phyloP scores from a whole-genome alignment of 2,113 vertebrate genomes.

The Burhinus oedicnemus region DNA sequence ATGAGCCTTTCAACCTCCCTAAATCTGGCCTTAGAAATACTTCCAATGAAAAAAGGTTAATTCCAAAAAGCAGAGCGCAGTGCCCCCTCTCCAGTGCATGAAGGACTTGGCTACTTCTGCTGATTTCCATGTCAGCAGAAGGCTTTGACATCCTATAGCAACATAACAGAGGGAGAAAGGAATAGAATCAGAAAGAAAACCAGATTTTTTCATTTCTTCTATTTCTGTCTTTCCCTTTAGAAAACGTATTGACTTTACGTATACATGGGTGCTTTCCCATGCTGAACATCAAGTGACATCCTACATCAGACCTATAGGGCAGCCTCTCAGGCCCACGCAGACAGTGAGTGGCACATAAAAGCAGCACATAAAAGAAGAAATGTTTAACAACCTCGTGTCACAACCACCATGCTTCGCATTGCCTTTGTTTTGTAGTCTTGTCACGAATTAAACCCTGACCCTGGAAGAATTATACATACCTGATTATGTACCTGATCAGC shows the following conservation, averaged over 20 bases:
- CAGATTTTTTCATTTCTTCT: neutral
- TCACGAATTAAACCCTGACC: neutral
- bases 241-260: neutral
- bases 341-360: neutral
- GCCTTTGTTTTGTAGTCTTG: neutral
- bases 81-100: neutral
- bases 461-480: neutral
- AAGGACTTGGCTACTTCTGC: neutral
- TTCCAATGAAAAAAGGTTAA: neutral
- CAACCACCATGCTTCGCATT: neutral
- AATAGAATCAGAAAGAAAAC: neutral
- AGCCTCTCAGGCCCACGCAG: neutral
- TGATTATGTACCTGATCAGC: neutral
- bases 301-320: neutral
- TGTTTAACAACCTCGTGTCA: neutral
- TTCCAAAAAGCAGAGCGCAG: neutral
- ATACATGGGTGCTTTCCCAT: neutral
- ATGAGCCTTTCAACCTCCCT: neutral
- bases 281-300: neutral
- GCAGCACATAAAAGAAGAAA: neutral
- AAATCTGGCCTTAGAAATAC: neutral
- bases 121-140: neutral
- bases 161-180: neutral
- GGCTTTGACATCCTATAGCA: neutral
- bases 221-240: neutral